A percentile compares a stretch with the other conserved stretches of the same genome.
These are phyloP conservation scores for Spilosoma lubricipeda DNA, from an alignment of 2,888 invertebrate species.

Conservation along the genomic window DNA sequence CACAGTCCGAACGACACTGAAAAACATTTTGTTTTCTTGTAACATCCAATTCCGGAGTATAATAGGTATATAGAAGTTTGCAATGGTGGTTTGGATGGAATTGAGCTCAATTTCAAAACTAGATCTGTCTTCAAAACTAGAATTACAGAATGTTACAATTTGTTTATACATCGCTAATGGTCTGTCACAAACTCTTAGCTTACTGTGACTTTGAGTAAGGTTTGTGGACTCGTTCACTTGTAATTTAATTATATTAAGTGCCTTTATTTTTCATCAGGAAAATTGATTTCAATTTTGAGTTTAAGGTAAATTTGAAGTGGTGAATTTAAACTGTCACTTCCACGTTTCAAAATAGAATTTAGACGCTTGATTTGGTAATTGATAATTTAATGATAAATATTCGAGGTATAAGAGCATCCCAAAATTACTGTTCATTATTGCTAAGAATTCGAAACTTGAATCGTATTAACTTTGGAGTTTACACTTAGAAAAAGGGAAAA, in stretches of 20 bases:
- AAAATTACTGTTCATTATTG: neutral
- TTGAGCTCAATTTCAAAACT: neutral
- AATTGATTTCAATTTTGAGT: slow-evolving; percentile 21
- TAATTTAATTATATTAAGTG: slow-evolving; percentile 20
- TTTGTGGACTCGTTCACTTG: slow-evolving; percentile 1
- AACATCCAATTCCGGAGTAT: neutral
- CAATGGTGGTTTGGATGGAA: neutral
- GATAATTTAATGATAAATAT: neutral
- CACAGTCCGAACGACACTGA: neutral
- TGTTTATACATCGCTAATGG: neutral
- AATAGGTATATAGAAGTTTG: neutral
- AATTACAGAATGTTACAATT: neutral
- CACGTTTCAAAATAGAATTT: neutral
- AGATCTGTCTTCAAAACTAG: too few relatives aligned
- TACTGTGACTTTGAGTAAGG: neutral
- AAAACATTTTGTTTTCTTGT: neutral
- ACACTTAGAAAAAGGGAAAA: too few relatives aligned
- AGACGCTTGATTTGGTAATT: neutral
- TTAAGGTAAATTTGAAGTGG: slow-evolving; percentile 2
- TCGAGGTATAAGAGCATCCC: neutral
- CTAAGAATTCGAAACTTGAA: too few relatives aligned
- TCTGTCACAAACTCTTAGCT: neutral
- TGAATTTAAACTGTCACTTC: neutral
- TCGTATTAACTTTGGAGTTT: too few relatives aligned
- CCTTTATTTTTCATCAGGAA: slow-evolving; percentile 17